A percentile compares a stretch with the other conserved stretches of the same genome.
Evolutionary conservation across 2,888 invertebrate species (phyloP).

Genomic region (Tipula vernalis): DNA sequence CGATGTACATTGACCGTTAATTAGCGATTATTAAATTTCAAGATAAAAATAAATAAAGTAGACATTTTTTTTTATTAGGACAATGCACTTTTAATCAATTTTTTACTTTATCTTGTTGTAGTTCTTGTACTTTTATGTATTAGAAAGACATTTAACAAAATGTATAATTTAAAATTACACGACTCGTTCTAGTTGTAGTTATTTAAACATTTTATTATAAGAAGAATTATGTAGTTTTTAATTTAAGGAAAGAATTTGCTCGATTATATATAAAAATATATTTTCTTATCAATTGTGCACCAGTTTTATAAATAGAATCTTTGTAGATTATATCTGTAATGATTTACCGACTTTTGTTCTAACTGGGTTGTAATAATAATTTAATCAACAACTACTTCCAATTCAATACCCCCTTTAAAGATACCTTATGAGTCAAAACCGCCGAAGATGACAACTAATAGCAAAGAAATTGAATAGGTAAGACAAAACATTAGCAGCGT

Average conservation of each 20-base stretch:
- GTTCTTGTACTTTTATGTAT: background rate
- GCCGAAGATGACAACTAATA: no score
- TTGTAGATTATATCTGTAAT: no score
- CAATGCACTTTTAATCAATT: background rate
- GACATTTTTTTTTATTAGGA: background rate
- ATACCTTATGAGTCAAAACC: no score
- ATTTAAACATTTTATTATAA: background rate
- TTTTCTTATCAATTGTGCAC: background rate
- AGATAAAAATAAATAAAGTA: background rate
- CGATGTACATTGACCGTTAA: background rate
- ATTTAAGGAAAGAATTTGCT: background rate
- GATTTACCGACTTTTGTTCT: no score
- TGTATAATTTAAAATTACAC: background rate
- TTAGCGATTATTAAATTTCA: background rate
- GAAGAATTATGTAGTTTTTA: background rate
- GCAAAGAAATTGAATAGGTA: no score
- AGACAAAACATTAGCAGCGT: no score
- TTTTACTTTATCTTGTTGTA: background rate
- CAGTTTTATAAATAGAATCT: background rate
- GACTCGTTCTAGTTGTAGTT: background rate
- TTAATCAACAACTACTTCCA: no score
- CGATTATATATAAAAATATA: background rate
- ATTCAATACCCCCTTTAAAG: no score
- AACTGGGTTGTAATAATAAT: no score
- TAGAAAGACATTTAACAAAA: background rate